Evolutionary conservation across 1,140 invertebrate species (phyloP), one percentile per base, ranked within the genome.

Genomic region (Conopomorpha cramerella): DNA sequence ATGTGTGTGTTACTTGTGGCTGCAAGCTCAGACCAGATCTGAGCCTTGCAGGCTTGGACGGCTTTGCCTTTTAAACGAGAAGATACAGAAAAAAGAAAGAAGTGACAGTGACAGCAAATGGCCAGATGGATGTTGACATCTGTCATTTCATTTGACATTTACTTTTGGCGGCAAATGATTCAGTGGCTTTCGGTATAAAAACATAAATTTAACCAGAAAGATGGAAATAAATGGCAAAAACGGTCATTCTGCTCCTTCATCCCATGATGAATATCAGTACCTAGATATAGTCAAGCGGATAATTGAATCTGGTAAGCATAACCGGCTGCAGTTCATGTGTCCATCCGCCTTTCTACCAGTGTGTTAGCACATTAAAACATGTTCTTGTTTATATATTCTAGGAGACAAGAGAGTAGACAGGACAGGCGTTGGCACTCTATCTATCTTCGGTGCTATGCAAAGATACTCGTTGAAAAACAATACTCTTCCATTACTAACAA

Each of bases 361-460:
- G n/a, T n/a, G n/a, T n/a, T n/a, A n/a, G n/a, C n/a, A n/a, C n/a
- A n/a, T n/a, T n/a, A n/a, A n/a, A n/a, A 18, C 16, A 28, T 38
- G 12, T 18, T 30, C 2, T 8, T 27, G n/a, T n/a, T n/a, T 31
- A n/a, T n/a, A n/a, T 39, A 19, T 52, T 56, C 2, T 36, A 62
- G 95, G 95, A 26, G 55, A 77, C 12, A 74, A 79, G 37, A 86
- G 88, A 49, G 52, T 63, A 2, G 96, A 99, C 79, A 84, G 96
- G 31, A 99, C 96, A 11, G 87, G 91, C 6, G 89, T 90, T 8
- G 95, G 95, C 8, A 97, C 95, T 3, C 55, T 87, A 10, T 94
- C 93, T 2, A 79, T 96, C 41, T 98, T 99, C 79, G 97, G 96
- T 13, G 84, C 88, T 13, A 95, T 98, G 77, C 89, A 93, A 84